Evolutionary conservation across 2,797 vertebrate genomes (phyloP), one percentile per base, ranked within the genome.

Genomic region (Syndactyla subalaris): DNA sequence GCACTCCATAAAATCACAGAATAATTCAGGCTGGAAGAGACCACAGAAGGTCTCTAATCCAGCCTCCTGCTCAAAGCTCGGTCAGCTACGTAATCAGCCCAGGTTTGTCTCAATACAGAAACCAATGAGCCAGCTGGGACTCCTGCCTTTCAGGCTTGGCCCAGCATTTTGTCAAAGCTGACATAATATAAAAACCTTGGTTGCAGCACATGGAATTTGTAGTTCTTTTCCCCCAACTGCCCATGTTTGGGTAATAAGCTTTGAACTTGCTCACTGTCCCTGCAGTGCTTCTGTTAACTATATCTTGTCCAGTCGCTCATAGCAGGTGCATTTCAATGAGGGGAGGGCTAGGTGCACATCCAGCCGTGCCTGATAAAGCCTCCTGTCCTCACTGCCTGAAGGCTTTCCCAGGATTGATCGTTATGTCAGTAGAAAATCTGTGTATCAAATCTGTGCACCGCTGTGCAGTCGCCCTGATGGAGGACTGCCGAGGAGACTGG

Each of bases 21-120:
- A 72, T 81, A 89, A 84, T 84, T 94, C 41, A 14, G 84, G 38
- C 43, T 78, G 58, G 84, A 93, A 72, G 70, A 88, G 49, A 78
- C 66, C 32, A 19, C 52, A 59, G 80, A 71, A 92, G 39, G 66
- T 92, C 85, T 83, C 52, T 86, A 66, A 61, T 90, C 43, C 38
- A 70, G 36, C 59, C 22, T 79, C 27, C 72, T 75, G 36, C 77
- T 89, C 5, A 2, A 78, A 57, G 52, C 2, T 32, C 46, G 49
- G 67, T 87, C 65, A 73, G n/a, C 88, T 77, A 10, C 4, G 10
- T 80, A 71, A 74, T 52, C 57, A 83, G 65, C 32, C 32, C 27
- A 52, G 36, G 15, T 83, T 93, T 83, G 27, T 77, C 57, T 83
- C 24, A 6, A 3, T 74, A 61, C 45, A 68, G 62, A 85, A 95